Base-by-base conservation (phyloP, 2,113 vertebrate genomes). In the Tragelaphus scriptus region DNA sequence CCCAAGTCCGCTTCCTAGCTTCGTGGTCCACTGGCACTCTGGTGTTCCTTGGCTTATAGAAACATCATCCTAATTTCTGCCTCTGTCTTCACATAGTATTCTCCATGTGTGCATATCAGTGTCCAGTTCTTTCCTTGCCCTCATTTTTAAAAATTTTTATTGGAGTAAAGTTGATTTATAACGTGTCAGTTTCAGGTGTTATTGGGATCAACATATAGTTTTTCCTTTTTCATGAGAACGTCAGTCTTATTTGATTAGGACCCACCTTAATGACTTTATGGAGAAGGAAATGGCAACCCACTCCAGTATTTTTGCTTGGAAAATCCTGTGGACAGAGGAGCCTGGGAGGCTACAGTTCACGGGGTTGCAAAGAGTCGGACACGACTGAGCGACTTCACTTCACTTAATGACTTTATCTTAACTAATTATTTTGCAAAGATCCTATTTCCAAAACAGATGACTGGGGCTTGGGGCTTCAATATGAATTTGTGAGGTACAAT, bases 1-100 rank as follows among this genome's bases (percentile, higher is more conserved):
- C 23, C 15, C 13, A 2, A 0, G 2, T 28, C 9, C 79, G 0
- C 40, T 32, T n/a, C 19, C 7, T 13, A 15, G 40, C 25, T 21
- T 3, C 2, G 15, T 3, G 44, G 25, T 7, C 10, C 25, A 9
- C n/a, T 61, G 44, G 16, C 9, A 0, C 5, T 58, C 32, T 15
- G 40, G 12, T 47, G 6, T 13, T 55, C 10, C 32, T 56, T 53
- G 32, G 49, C 28, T 79, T 30, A 1, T 1, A 56, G 85, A 79
- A 88, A 3, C 55, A 17, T 85, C 1, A 19, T 5, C 21, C 6
- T 32, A 2, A 17, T 4, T n/a, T 53, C 79, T 44, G 81, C 14
- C 61, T 19, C 51, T 23, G 2, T 61, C 49, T 51, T 95, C 68
- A 5, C 16, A 2, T 15, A 30, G 16, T 1, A 4, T 51, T 55